Evolutionary conservation across 2,113 vertebrate genomes (phyloP).

Genomic region (Vicugna pacos): DNA sequence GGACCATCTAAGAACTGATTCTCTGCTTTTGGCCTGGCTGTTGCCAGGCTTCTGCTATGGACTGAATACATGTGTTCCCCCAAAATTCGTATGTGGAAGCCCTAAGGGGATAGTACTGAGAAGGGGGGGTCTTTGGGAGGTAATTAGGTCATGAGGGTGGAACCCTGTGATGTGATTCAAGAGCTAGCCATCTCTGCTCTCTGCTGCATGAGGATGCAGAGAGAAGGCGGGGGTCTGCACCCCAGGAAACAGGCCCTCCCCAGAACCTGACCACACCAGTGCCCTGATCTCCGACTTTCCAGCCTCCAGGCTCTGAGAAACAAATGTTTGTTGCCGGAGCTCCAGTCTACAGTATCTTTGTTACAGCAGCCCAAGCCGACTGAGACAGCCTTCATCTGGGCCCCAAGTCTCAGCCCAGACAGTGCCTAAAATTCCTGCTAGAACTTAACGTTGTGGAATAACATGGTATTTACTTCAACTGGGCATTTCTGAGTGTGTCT

Average conservation of each 20-base stretch:
- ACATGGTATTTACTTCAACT: neutral
- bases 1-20: neutral
- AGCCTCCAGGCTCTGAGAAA: neutral
- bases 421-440: neutral
- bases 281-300: neutral
- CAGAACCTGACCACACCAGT: neutral
- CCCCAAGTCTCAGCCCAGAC: neutral
- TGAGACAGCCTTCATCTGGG: neutral
- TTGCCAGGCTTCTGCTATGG: neutral
- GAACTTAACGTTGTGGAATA: neutral
- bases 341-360: neutral
- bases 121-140: neutral
- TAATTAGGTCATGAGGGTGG: neutral
- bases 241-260: neutral
- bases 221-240: neutral
- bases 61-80: neutral
- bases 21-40: neutral
- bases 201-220: fast-evolving
- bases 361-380: neutral
- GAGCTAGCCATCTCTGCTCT: neutral
- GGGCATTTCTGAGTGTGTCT: neutral
- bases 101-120: neutral
- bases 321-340: neutral
- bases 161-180: neutral
- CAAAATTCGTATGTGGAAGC: neutral